Base-by-base conservation (phyloP, 1,140 invertebrate species). In the Drosophila kikkawai region DNA sequence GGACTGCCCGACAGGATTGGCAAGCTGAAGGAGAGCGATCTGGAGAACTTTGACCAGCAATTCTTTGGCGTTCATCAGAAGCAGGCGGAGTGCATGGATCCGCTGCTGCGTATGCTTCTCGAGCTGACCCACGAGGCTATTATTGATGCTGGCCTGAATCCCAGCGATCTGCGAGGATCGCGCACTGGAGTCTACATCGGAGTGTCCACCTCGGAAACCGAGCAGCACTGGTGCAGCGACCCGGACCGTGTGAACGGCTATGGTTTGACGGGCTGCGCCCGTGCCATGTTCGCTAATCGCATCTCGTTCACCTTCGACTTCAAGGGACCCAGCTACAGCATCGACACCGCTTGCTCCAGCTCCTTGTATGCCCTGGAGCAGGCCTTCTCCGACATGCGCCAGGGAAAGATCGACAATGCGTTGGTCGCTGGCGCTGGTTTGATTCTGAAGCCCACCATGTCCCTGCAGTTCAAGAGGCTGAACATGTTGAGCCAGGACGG, bases 321-420 rank as follows among this genome's bases (percentile, higher is more conserved):
- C 67, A 96, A 93, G 79, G 94, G 98, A 13, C 98, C 98, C 3
- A 99, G 98, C 93, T 98, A 96, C 93, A 96, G 97, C 6, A 93
- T 99, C 7, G 98, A 99, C 93, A 99, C 98, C 9, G 98, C 98
- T 1, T 99, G 98, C 93, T 99, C 98, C 0, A 99, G 98, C 73
- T 97, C 97, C 55, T 93, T 99, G 86, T 95, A 97, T 88, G 98
- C 97, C 2, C 93, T 99, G 82, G 95, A 98, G 82, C 96, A 98
- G 85, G 99, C 98, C 13, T 94, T 98, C 13, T 92, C 93, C 8
- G 96, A 97, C 15, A 98, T 99, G 50, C 94, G 96, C 42, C 94
- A 94, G 32, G 98, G 97, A 2, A 95, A 97, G 82, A 99, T 98
- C 93, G 98, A 99, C 87, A 95, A 97, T 8, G 98, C 98, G 3